Conservation (phyloP, 1,140 invertebrate genomes). For the Carposina sasakii region DNA sequence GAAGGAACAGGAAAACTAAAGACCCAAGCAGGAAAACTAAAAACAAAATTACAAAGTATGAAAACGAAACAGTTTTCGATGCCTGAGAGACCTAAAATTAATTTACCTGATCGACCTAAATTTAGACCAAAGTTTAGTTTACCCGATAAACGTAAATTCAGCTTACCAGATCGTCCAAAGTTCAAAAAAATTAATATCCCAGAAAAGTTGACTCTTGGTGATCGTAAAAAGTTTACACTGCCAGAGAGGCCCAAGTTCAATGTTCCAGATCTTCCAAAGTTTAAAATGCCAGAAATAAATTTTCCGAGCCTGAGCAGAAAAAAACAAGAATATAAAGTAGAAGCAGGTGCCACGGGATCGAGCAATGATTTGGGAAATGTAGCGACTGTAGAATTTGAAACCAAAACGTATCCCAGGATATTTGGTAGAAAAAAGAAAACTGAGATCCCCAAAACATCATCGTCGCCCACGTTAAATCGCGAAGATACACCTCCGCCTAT, state of each 20-base stretch:
- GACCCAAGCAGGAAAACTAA: constrained; percentile 75
- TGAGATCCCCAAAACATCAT: constrained; percentile 54
- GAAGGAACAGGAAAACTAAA: constrained; percentile 74
- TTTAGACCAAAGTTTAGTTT: constrained; percentile 73
- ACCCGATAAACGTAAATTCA: constrained; percentile 73
- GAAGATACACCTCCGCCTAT: constrained; percentile 66
- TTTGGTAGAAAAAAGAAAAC: constrained; percentile 77
- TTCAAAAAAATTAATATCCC: constrained; percentile 75
- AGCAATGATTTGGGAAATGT: constrained; percentile 65
- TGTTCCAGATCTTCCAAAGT: constrained; percentile 75
- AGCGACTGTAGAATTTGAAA: constrained; percentile 78
- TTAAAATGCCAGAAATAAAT: constrained; percentile 76
- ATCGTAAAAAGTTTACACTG: constrained; percentile 73
- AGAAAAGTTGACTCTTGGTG: constrained; percentile 73
- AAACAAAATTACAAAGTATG: constrained; percentile 74
- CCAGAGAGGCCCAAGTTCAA: constrained; percentile 74
- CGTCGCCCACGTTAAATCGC: constrained; percentile 61
- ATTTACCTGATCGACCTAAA: constrained; percentile 70
- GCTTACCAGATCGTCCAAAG: constrained; percentile 73
- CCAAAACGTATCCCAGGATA: constrained; percentile 82
- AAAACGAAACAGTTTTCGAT: constrained; percentile 72
- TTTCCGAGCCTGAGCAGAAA: constrained; percentile 62
- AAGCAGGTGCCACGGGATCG: constrained; percentile 54
- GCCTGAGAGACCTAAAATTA: constrained; percentile 72
- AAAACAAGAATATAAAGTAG: constrained; percentile 44